Evolutionary conservation across 1,140 invertebrate genomes (phyloP), one percentile per base, ranked within the genome.

Genomic region (Procambarus clarkii): DNA sequence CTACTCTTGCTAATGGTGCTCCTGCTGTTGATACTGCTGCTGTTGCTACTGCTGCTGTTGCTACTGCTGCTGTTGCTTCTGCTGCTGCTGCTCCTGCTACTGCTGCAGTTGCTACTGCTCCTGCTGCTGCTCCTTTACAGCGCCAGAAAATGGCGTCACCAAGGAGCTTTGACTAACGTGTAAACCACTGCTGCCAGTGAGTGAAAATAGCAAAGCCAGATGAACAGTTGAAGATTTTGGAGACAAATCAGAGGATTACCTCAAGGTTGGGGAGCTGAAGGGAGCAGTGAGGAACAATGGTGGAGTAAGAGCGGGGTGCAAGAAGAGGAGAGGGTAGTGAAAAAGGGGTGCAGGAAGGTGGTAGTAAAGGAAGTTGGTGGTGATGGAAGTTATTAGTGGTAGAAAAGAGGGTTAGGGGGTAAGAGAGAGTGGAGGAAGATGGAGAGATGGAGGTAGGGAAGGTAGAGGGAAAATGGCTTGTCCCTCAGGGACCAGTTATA

Each of bases 401-500:
- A 54, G 50, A 54, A 54, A 8, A 2, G 13, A 54, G 50, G 50
- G 13, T 8, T 54, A 54, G 13, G 2, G 13, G 50, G 2, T 54
- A 1, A 8, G 50, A 54, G 50, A 11, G 13, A 54, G 50, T 54
- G 13, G 50, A 0, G n/a, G 13, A 8, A 11, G 50, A 54, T 5
- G 50, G 50, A 54, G 50, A 11, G 50, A 54, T 5, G 50, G 50
- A 54, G 50, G 50, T 54, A 54, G 50, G 50, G 50, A 2, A 54
- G 50, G 50, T 54, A 54, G 50, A 54, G 50, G 50, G 50, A 54
- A 11, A 11, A 3, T 2, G 50, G 50, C 7, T 8, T 69, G 48
- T 83, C 81, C 81, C 81, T 44, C 18, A 83, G 81, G 81, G 58
- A 34, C 81, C 81, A 44, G 81, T 83, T 83, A 83, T 50, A 83